Evolutionary conservation across 2,888 invertebrate genomes (phyloP), one percentile per base, ranked within the genome.

Genomic region (Iphiclides podalirius): DNA sequence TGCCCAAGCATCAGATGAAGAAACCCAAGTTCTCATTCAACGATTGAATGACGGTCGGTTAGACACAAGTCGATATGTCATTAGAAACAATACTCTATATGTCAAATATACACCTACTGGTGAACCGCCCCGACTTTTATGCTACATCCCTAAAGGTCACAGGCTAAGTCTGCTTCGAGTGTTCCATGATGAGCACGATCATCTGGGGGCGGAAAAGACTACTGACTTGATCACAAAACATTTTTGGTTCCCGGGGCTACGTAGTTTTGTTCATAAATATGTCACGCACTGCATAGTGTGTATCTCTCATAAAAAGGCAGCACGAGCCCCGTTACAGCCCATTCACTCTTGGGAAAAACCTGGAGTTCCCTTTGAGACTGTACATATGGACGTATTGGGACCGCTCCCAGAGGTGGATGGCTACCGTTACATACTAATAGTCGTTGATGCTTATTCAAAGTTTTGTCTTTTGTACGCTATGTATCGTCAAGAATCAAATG

Each of bases 81-180:
- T 15, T 4, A 23, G 47, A 11, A 59, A 60, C 26, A 58, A 57
- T 6, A 0, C 59, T 0, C 37, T 65, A 2, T 63, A 56, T n/a
- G 56, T 55, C 12, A 16, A 28, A 4, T 51, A 44, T 8, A 9
- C 12, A 2, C 47, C 53, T 0, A 38, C 49, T 0, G 66, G 64
- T 0, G 61, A 62, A 26, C 36, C 60, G 0, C 0, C 60, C 0
- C 34, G 60, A 0, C 20, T 59, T 0, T 26, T 64, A 0, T 65
- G 63, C 39, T 66, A 40, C 11, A 48, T 66, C 0, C 64, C 68
- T 0, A 68, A 59, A 15, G 65, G 62, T 1, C 52, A 61, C 40
- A 26, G 66, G 0, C 45, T 68, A 0, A 66, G 66, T 17, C 13
- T 64, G 0, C 34, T 66, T 1, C 15, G 63, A 0, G 35, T 63